phyloP scores from a whole-genome alignment of 2,888 invertebrate genomes.

The Erebia aethiops region DNA sequence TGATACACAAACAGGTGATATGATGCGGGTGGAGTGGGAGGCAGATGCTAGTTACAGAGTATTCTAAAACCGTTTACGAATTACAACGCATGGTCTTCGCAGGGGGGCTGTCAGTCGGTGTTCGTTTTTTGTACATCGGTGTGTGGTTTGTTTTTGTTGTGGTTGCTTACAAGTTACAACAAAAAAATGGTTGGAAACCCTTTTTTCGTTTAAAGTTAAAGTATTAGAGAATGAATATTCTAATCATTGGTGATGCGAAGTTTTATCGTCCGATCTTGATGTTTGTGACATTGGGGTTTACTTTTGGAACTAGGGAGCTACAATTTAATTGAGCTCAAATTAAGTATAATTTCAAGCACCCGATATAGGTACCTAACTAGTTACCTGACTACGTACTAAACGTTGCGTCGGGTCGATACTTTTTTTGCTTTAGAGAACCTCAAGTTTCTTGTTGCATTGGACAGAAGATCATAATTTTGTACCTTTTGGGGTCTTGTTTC shows the following conservation, averaged over 20 bases:
- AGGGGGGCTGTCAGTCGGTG: conserved; percentile 23
- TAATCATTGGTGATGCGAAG: not conserved
- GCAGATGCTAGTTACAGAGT: conserved; percentile 9
- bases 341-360: too few relatives aligned
- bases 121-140: conserved; percentile 21
- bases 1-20: conserved; percentile 6
- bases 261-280: not conserved
- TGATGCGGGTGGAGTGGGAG: conserved; percentile 3
- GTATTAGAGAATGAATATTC: not conserved
- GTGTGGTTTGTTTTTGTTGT: conserved; percentile 28
- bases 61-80: conserved; percentile 19
- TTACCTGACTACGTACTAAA: too few relatives aligned
- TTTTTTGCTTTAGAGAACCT: too few relatives aligned
- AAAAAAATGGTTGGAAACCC: not conserved
- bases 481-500: too few relatives aligned
- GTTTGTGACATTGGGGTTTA: not conserved
- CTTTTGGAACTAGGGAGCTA: not conserved
- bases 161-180: not conserved
- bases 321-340: too few relatives aligned
- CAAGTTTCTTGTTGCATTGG: too few relatives aligned
- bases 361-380: too few relatives aligned
- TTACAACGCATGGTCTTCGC: conserved; percentile 32
- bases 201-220: not conserved
- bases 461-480: too few relatives aligned
- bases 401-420: too few relatives aligned